Evolutionary conservation across 2,888 invertebrate species (phyloP), one percentile per base, ranked within the genome.

Genomic region (Psococerastis gibbosa): DNA sequence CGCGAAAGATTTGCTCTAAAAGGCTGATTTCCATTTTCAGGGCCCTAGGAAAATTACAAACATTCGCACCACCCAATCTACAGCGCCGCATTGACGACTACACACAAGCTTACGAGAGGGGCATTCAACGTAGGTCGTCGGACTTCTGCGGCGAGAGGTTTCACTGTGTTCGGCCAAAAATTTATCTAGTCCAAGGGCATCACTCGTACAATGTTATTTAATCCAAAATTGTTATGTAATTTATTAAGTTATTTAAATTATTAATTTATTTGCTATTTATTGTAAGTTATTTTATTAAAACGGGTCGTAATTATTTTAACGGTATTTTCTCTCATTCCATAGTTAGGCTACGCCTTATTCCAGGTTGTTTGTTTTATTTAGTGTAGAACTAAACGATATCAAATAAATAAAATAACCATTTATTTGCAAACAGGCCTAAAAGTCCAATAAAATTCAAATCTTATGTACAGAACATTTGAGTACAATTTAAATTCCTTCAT

Each of bases 121-220:
- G 38, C 15, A 22, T 22, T 38, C 38, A 38, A 6, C 17, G 38
- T 6, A 15, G 38, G 20, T 38, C 38, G 4, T 18, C 18, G n/a
- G 38, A 38, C 18, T 38, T 20, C 38, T 38, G 38, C 20, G n/a
- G n/a, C 17, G 38, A 38, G 20, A 15, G 38, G 11, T 38, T 38
- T 11, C 16, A 38, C 15, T 38, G 38, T 20, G 13, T 13, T 20
- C 17, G 38, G 18, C 38, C 38, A 5, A 5, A 22, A 18, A 38
- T 38, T 16, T 13, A 18, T 11, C 22, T 38, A 38, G 22, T 38
- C 4, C 38, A 38, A 38, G 38, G 38, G 18, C 13, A 15, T 20
- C 22, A 17, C 17, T 18, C 20, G 18, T 38, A 38, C 22, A 38
- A 38, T 11, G 38, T 38, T 38, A 34, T 34, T 34, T 34, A 34